These are phyloP conservation scores for Trichechus manatus DNA, from an alignment of 2,113 vertebrate genomes.

Conservation along the genomic window DNA sequence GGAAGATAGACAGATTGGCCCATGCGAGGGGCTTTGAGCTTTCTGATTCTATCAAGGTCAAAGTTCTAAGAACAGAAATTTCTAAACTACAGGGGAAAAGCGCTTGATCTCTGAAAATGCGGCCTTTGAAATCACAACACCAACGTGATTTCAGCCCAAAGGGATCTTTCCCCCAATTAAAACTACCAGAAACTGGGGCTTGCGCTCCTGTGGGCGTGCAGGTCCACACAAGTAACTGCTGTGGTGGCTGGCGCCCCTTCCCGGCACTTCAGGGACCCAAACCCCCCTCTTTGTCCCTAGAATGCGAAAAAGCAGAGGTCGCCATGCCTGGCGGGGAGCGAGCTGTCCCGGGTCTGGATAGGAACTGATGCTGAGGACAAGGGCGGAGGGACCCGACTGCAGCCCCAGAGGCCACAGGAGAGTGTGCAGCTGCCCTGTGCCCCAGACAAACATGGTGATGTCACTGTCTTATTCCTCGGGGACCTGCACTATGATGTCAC, in stretches of 20 bases:
- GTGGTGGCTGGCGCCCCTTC: neutral
- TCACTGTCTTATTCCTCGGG: too few species aligned
- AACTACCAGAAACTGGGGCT: constrained; percentile 68
- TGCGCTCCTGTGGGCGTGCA: neutral
- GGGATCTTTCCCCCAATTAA: constrained; percentile 75
- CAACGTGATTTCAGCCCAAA: constrained; percentile 63
- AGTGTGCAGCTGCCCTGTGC: neutral
- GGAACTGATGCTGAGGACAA: rapidly evolving
- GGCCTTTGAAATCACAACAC: constrained; percentile 77
- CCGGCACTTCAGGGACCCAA: neutral
- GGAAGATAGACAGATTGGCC: constrained; percentile 53
- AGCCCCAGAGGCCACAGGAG: neutral
- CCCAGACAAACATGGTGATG: rapidly evolving
- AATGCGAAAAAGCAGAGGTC: neutral
- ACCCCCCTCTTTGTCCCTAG: neutral
- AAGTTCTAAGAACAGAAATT: constrained; percentile 83
- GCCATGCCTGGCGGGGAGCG: rapidly evolving
- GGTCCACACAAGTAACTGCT: neutral
- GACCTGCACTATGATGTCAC: neutral
- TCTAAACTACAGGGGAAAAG: constrained; percentile 79
- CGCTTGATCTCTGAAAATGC: constrained; percentile 80
- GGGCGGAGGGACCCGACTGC: neutral
- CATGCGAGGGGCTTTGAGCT: constrained; percentile 74
- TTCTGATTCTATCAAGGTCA: constrained; percentile 81
- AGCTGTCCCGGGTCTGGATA: too few species aligned